These are phyloP conservation scores for Pseudopodoces humilis DNA, from an alignment of 2,113 vertebrate genomes.

Conservation along the genomic window DNA sequence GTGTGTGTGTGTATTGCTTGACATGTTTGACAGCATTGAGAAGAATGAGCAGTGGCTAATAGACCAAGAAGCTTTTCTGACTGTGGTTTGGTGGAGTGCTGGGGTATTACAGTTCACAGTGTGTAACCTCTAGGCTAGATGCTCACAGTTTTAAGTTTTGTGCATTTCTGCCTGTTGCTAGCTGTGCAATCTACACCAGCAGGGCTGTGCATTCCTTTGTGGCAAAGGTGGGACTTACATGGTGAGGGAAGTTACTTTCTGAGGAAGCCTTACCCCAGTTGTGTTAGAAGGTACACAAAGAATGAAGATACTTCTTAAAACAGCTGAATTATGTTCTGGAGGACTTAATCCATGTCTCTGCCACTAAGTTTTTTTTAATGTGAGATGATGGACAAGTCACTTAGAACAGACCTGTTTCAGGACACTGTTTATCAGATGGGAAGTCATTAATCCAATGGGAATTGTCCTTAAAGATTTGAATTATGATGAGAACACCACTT, in stretches of 20 bases:
- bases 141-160: neutral
- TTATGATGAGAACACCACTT: neutral
- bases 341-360: neutral
- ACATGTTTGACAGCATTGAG: neutral
- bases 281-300: neutral
- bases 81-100: neutral
- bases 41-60: neutral
- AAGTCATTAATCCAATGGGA: neutral
- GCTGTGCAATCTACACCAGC: neutral
- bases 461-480: conserved; percentile 8
- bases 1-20: neutral
- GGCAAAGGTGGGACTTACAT: neutral
- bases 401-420: conserved; percentile 7
- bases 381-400: neutral
- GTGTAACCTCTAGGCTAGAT: neutral
- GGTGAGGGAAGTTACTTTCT: neutral
- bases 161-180: neutral
- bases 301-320: neutral
- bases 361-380: neutral
- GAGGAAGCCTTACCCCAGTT: neutral
- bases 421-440: neutral
- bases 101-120: neutral
- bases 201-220: neutral
- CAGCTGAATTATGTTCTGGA: neutral
- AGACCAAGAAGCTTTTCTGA: neutral